Evolutionary conservation across 2,797 vertebrate genomes (phyloP).

Genomic region (Lycodopsis pacificus): DNA sequence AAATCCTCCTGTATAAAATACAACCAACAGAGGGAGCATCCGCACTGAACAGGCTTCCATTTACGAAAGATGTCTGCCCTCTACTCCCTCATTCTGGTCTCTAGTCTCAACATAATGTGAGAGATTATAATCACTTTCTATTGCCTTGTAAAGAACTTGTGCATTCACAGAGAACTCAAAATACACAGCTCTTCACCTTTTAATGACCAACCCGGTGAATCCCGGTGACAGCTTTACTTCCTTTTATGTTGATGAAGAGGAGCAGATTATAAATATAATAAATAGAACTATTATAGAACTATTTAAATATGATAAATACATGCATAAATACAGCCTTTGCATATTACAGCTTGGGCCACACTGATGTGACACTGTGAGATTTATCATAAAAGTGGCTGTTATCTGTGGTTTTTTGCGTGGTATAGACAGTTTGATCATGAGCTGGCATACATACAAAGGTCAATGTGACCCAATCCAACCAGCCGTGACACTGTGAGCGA

Average conservation of each 20-base stretch:
- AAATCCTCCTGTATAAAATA: background rate
- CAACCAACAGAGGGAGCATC: constrained; percentile 37
- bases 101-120: background rate
- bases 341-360: constrained; percentile 6
- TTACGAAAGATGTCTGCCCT: background rate
- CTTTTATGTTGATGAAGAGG: constrained; percentile 5
- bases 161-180: background rate
- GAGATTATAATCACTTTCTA: background rate
- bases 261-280: background rate
- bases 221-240: background rate
- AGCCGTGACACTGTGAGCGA: constrained; percentile 33
- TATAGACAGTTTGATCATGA: constrained; percentile 33
- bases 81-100: background rate
- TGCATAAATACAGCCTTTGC: constrained; percentile 4
- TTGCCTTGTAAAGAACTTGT: background rate
- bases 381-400: constrained; percentile 31
- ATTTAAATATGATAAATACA: constrained; percentile 14
- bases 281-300: background rate
- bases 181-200: background rate
- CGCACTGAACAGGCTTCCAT: background rate
- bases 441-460: constrained; percentile 51
- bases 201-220: constrained; percentile 13
- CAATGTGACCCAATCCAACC: constrained; percentile 46
- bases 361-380: constrained; percentile 23
- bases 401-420: constrained; percentile 33